Conservation (phyloP, 2,888 invertebrate species). For the Eumerus sabulonum region DNA sequence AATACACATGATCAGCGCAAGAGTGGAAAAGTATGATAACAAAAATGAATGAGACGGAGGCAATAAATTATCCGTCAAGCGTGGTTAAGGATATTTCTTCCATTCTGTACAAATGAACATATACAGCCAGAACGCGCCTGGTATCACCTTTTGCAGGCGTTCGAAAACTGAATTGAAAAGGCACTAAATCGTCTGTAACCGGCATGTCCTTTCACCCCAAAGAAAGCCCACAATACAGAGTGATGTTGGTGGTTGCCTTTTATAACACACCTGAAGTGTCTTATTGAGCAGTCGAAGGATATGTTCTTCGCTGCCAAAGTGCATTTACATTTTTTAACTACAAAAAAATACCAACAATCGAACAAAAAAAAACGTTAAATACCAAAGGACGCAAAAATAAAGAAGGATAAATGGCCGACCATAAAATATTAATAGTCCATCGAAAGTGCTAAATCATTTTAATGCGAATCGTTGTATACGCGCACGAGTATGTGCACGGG, state of each 20-base stretch:
- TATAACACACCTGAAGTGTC: conserved; percentile 21
- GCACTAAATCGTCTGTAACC: conserved; percentile 30
- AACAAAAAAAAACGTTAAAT: conserved; percentile 52
- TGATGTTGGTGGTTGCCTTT: conserved; percentile 3
- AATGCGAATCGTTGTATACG: conserved; percentile 70
- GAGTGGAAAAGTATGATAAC: conserved; percentile 58
- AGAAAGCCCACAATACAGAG: conserved; percentile 16
- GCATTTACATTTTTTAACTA: conserved; percentile 31
- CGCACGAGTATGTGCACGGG: conserved; percentile 13
- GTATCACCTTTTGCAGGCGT: conserved; percentile 56
- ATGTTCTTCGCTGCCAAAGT: conserved; percentile 48
- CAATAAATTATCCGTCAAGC: conserved; percentile 47
- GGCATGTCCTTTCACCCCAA: conserved; percentile 2
- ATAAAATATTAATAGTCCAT: conserved; percentile 72
- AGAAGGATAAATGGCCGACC: conserved; percentile 68
- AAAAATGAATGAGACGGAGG: conserved; percentile 34
- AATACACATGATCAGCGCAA: not conserved
- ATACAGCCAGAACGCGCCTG: conserved; percentile 5
- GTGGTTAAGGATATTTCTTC: conserved; percentile 56
- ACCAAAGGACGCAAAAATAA: conserved; percentile 67
- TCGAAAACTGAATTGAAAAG: not conserved
- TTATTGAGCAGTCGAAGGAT: conserved; percentile 38
- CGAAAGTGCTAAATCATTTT: conserved; percentile 72
- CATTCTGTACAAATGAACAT: conserved; percentile 15
- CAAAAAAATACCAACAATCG: conserved; percentile 23